Base-by-base conservation (phyloP, 2,888 invertebrate genomes). In the Polymixis lichenea region DNA sequence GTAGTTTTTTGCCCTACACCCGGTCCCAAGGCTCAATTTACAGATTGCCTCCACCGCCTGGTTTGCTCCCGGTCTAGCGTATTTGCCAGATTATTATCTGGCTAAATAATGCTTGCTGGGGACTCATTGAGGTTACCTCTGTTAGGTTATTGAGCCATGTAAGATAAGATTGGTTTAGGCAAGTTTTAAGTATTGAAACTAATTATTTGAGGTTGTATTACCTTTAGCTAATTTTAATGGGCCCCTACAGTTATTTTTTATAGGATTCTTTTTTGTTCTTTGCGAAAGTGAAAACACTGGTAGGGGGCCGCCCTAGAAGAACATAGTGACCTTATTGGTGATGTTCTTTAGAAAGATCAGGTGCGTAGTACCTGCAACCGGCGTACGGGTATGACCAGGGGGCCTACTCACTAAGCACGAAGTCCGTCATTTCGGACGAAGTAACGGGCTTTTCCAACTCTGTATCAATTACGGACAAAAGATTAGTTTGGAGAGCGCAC, bases 81-180 rank as follows among this genome's bases (percentile, higher is more conserved):
- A 92, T 90, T 90, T 85, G 86, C 89, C 83, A 89, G 90, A 92
- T 91, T 91, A 92, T 90, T 90, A 91, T 89, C 87, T 83, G 70
- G 65, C 75, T 88, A 90, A 91, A 89, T 91, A 91, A 92, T 90
- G 89, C 73, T 87, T 86, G 84, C 83, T 87, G 19, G 92, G 89
- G 90, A 89, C 84, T 88, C 83, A 86, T 90, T 86, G 64, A 28
- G 61, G 56, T 38, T 28, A 65, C 49, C 46, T 28, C 51, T 38
- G 64, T 55, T 82, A 28, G 28, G 69, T 38, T 77, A 77, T 83
- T 55, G 68, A 66, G 64, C 58, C 68, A 64, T 28, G 25, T 55
- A 70, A 65, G 53, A 82, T 75, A 72, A 84, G 28, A 65, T 17
- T 69, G 56, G 46, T 55, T 38, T 43, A 25, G 55, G 55, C 7